These are phyloP conservation scores for Tolypeutes matacus DNA, from an alignment of 2,797 vertebrate species.

Conservation along the genomic window DNA sequence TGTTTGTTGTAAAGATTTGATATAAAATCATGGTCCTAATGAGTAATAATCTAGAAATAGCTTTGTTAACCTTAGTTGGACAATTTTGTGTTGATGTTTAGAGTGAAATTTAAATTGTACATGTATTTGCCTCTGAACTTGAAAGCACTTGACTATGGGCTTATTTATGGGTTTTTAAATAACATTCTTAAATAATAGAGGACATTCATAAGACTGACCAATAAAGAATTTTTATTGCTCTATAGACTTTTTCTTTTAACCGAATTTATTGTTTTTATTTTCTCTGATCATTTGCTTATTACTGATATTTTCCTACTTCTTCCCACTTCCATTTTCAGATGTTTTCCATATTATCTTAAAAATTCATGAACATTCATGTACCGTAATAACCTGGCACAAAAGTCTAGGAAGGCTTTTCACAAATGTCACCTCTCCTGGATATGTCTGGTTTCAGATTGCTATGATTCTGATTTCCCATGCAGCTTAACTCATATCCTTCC, in stretches of 20 bases:
- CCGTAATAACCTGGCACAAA: not conserved
- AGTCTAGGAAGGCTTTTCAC: not conserved
- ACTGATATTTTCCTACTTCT: not conserved
- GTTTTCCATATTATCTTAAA: conserved; percentile 25
- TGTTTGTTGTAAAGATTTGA: not conserved
- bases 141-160: not conserved
- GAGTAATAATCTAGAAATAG: conserved; percentile 3
- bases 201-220: not conserved
- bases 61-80: conserved; percentile 21
- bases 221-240: not conserved
- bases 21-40: conserved; percentile 1
- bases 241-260: conserved; percentile 1
- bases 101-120: conserved; percentile 24
- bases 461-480: not conserved
- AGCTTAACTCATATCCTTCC: conserved; percentile 24
- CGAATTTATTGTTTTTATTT: not conserved
- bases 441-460: conserved; percentile 1
- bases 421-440: not conserved
- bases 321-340: not conserved
- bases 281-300: not conserved
- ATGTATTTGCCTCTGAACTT: not conserved
- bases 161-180: not conserved
- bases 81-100: conserved; percentile 3
- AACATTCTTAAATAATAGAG: not conserved
- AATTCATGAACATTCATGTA: conserved; percentile 20